phyloP scores from a whole-genome alignment of 1,140 invertebrate species.

The Drosophila takahashii region DNA sequence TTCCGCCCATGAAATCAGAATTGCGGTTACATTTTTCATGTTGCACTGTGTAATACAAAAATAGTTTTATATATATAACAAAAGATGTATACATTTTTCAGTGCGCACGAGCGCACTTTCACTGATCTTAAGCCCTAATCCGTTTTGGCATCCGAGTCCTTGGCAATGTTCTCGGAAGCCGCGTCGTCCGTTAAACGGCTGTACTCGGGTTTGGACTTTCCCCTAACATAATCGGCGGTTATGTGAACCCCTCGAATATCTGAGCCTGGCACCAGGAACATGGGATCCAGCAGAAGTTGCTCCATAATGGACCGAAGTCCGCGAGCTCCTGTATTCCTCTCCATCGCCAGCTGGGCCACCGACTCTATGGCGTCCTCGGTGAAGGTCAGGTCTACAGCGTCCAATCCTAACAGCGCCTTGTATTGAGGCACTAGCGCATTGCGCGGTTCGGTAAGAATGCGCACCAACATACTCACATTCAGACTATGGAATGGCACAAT shows the following conservation, averaged over 20 bases:
- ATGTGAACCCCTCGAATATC: constrained; percentile 95
- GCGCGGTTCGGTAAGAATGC: constrained; percentile 98
- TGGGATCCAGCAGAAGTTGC: constrained; percentile 95
- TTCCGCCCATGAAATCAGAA: no score
- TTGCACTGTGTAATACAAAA: no score
- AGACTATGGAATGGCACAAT: constrained; percentile 98
- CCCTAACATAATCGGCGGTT: constrained; percentile 91
- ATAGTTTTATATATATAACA: no score
- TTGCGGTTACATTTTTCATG: no score
- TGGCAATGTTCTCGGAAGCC: constrained; percentile 1
- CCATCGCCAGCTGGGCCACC: constrained; percentile 95
- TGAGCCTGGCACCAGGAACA: constrained; percentile 99
- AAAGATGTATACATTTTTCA: no score
- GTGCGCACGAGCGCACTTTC: no score
- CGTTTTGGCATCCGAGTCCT: constrained; percentile 62
- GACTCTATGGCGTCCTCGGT: constrained; percentile 94
- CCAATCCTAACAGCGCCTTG: constrained; percentile 88
- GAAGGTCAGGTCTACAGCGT: constrained; percentile 95
- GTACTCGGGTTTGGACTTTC: constrained; percentile 75
- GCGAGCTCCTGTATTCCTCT: constrained; percentile 98
- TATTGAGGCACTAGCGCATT: constrained; percentile 94
- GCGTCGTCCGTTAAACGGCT: constrained; percentile 36
- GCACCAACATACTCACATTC: constrained; percentile 94
- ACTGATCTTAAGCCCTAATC: no score
- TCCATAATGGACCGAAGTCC: constrained; percentile 97